Evolutionary conservation across 2,888 invertebrate genomes (phyloP).

Genomic region (Nomada lathburiana): DNA sequence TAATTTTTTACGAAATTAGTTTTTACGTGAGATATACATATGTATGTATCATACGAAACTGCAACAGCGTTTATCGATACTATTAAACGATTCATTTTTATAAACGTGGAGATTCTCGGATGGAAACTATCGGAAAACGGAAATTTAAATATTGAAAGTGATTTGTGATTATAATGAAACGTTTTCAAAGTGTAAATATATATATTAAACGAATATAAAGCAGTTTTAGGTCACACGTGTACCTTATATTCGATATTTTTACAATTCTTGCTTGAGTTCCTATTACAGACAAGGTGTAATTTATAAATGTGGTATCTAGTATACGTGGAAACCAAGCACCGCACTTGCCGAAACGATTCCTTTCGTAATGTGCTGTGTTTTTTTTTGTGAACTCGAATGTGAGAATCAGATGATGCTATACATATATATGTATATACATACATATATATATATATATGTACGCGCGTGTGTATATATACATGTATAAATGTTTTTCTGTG

Average conservation of each 20-base stretch:
- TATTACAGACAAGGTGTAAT: slow-evolving; percentile 59
- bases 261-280: slow-evolving; percentile 70
- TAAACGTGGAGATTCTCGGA: slow-evolving; percentile 36
- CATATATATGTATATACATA: slow-evolving; percentile 61
- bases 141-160: not conserved
- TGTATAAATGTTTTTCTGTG: slow-evolving; percentile 71
- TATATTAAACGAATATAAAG: slow-evolving; percentile 65
- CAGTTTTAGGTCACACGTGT: slow-evolving; percentile 59
- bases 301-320: slow-evolving; percentile 74
- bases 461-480: slow-evolving; percentile 70
- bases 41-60: slow-evolving; percentile 3
- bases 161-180: not conserved
- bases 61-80: not conserved
- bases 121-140: slow-evolving; percentile 3
- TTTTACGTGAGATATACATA: not conserved
- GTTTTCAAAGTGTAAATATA: slow-evolving; percentile 68
- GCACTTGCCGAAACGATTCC: slow-evolving; percentile 61
- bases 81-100: not conserved
- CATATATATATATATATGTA: slow-evolving; percentile 39
- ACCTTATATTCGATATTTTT: slow-evolving; percentile 67
- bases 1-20: not conserved
- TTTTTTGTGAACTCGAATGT: slow-evolving; percentile 53
- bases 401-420: slow-evolving; percentile 41
- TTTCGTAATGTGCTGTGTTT: slow-evolving; percentile 60
- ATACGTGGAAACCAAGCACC: slow-evolving; percentile 66